Evolutionary conservation across 1,140 invertebrate genomes (phyloP).

Genomic region (Trigoniulus corallinus): DNA sequence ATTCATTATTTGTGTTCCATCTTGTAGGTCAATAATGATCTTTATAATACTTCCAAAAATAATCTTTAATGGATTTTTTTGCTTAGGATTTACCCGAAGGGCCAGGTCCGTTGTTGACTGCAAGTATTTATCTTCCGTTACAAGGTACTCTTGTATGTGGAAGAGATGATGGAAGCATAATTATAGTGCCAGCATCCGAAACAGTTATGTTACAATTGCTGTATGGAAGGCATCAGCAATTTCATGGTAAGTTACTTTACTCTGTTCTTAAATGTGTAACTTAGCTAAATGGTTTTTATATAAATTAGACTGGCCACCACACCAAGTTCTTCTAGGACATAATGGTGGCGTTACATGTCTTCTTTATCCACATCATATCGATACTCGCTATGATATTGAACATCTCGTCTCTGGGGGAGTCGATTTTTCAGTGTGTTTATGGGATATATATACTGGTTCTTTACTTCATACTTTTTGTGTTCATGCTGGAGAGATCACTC

Average conservation of each 20-base stretch:
- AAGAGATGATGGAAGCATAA: conserved; percentile 85
- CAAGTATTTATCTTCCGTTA: conserved; percentile 79
- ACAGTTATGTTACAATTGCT: conserved; percentile 86
- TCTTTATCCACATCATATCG: conserved; percentile 82
- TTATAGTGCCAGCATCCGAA: conserved; percentile 91
- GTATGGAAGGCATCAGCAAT: conserved; percentile 74
- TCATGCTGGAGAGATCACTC: conserved; percentile 68
- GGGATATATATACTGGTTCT: conserved; percentile 84
- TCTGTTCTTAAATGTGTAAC: conserved; percentile 8
- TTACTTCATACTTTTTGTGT: conserved; percentile 90
- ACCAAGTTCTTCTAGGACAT: conserved; percentile 78
- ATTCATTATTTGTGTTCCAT: no score
- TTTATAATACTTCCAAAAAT: background rate
- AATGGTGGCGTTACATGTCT: conserved; percentile 86
- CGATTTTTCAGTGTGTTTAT: conserved; percentile 93
- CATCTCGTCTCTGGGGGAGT: conserved; percentile 88
- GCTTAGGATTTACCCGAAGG: conserved; percentile 20
- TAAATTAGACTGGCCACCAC: conserved; percentile 62
- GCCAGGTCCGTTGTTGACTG: conserved; percentile 56
- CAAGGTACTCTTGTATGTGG: conserved; percentile 89
- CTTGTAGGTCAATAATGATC: no score
- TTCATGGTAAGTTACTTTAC: conserved; percentile 41
- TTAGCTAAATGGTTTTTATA: conserved; percentile 6
- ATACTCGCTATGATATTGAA: conserved; percentile 78
- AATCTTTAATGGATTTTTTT: background rate